Base-by-base conservation (phyloP, 2,113 vertebrate species). In the Siniperca chuatsi region DNA sequence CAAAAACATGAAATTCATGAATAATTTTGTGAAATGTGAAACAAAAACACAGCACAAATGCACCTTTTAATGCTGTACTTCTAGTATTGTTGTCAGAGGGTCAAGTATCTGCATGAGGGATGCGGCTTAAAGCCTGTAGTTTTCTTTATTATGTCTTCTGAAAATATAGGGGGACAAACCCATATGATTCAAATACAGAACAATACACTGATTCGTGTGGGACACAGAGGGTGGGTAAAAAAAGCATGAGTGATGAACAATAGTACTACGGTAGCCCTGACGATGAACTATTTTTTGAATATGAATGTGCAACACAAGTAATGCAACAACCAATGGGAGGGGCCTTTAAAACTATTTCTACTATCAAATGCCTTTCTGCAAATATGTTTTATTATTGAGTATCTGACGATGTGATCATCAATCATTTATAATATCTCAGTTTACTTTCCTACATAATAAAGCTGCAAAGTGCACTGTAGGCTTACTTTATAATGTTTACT, bases 21-120 rank as follows among this genome's bases (percentile, higher is more conserved):
- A 91, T 90, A 88, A 84, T 65, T 88, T 88, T 85, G 48, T 16
- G 20, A 50, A 70, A 75, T 65, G n/a, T 74, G 2, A 78, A 64
- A 69, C 16, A 71, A 86, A 80, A 84, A 75, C 29, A 46, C 62
- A 48, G 13, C 4, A 21, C 4, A 10, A 18, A 46, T 37, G n/a
- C 18, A 72, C 69, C 55, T 80, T 65, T 58, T 65, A 67, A 40
- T 29, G 61, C 33, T 58, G 20, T 7, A 25, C 40, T 54, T 73
- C 21, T 8, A 23, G 46, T 16, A 10, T 29, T 76, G 46, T 42
- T 57, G 58, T 57, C 40, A 1, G 35, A 62, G 20, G 21, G 35
- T 69, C 23, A 21, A 23, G 7, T 40, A 23, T 75, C 75, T 80
- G 52, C 76, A 68, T 3, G 9, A 33, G 2, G 42, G 23, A 37